Evolutionary conservation across 2,797 vertebrate genomes (phyloP).

Genomic region (Diglossa cyanea): DNA sequence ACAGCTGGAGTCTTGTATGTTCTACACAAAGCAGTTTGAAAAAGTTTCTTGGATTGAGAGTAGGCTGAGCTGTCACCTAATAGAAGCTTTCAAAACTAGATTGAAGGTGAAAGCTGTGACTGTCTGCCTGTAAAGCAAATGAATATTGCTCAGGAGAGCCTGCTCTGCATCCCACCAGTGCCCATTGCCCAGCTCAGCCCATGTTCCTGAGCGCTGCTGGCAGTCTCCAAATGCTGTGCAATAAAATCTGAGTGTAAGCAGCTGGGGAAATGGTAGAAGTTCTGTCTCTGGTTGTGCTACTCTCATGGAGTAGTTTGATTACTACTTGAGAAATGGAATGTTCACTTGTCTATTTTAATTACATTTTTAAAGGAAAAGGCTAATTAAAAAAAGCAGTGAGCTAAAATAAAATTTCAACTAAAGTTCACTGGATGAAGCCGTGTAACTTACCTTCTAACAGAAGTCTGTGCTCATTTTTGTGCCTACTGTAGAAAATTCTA

Average conservation of each 20-base stretch:
- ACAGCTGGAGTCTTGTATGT: neutral
- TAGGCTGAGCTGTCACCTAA: neutral
- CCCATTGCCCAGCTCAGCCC: accelerated
- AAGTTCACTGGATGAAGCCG: neutral
- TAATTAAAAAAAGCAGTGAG: neutral
- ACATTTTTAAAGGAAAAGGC: neutral
- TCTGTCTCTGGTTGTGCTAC: neutral
- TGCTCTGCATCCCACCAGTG: neutral
- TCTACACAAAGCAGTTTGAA: neutral
- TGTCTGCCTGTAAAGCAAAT: neutral
- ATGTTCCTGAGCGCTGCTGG: neutral
- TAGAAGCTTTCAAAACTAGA: neutral
- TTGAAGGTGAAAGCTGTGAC: neutral
- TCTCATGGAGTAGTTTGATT: neutral
- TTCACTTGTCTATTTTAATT: neutral
- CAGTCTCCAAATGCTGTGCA: neutral
- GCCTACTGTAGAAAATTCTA: neutral
- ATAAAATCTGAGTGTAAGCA: neutral
- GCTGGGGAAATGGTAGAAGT: neutral
- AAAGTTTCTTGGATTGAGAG: neutral
- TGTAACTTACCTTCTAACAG: neutral
- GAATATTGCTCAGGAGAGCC: neutral
- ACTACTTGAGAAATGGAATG: neutral
- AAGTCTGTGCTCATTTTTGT: neutral
- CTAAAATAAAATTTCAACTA: neutral